These are phyloP conservation scores for Bradypus variegatus DNA, from an alignment of 2,797 vertebrate genomes.

Conservation along the genomic window DNA sequence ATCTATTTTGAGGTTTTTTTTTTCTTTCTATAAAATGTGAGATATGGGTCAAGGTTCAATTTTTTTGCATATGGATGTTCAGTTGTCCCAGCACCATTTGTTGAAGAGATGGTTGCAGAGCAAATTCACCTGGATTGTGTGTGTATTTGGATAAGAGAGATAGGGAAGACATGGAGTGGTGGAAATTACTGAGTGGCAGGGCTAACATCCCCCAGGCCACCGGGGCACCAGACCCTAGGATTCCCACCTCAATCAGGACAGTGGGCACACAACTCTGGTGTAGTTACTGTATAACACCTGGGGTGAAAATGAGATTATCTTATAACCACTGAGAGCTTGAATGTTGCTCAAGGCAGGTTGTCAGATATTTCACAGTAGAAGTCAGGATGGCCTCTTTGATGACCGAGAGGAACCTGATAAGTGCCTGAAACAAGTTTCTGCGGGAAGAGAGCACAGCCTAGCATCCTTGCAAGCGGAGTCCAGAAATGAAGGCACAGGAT, in stretches of 20 bases:
- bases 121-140: background rate
- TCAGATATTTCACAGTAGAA: background rate
- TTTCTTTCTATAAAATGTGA: background rate
- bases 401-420: background rate
- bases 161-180: too few relatives aligned
- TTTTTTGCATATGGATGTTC: background rate
- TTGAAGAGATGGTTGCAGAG: background rate
- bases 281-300: background rate
- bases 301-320: constrained; percentile 2
- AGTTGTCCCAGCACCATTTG: background rate
- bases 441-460: background rate
- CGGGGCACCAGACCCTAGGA: background rate
- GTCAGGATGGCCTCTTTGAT: background rate
- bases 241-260: background rate
- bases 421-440: background rate
- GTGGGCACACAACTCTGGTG: background rate
- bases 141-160: background rate
- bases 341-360: background rate
- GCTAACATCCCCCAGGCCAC: background rate
- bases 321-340: background rate
- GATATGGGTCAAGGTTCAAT: background rate
- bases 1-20: background rate
- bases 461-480: background rate
- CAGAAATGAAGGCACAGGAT: background rate
- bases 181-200: background rate